Base-by-base conservation (phyloP, 2,888 invertebrate genomes). In the Melinaea menophilus region DNA sequence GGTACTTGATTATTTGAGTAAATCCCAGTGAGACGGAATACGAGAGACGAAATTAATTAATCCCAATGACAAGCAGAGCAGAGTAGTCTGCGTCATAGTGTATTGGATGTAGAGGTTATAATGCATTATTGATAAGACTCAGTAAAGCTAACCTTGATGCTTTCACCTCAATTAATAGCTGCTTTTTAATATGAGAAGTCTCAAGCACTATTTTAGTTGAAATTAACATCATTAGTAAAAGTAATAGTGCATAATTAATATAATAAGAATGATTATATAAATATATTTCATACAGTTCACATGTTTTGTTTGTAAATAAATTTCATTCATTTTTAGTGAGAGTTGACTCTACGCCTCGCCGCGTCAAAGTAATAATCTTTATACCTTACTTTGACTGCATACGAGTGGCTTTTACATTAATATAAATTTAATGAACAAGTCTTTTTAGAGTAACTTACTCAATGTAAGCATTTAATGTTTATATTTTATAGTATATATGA, bases 321-420 rank as follows among this genome's bases (percentile, higher is more conserved):
- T 41, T 41, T 9, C 7, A 41, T 54, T 62, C 58, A 55, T 58
- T 62, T 62, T 58, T 37, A 46, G 33, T 46, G 45, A 55, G 11
- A 55, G 37, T 37, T 37, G 37, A 37, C 55, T 34, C 55, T 47
- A 13, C 58, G 62, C 58, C 45, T 45, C 58, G 55, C 55, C 55
- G 35, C 59, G 31, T 37, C 56, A 45, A 31, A 55, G 55, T 59
- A 45, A 64, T 66, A 64, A 62, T 64, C 64, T 66, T 55, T 60
- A 31, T 13, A 11, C 57, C 57, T 63, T 64, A 60, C 57, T 55
- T 59, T 31, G 35, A 55, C 58, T 46, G 58, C 34, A 58, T 58
- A 57, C 51, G 5, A 22, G 51, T 51, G 51, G 51, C 51, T n/a
- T 51, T 51, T 51, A 51, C 51, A 11, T 31, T 31, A 51, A 31